Evolutionary conservation across 2,113 vertebrate species (phyloP).

Genomic region (Saguinus midas): DNA sequence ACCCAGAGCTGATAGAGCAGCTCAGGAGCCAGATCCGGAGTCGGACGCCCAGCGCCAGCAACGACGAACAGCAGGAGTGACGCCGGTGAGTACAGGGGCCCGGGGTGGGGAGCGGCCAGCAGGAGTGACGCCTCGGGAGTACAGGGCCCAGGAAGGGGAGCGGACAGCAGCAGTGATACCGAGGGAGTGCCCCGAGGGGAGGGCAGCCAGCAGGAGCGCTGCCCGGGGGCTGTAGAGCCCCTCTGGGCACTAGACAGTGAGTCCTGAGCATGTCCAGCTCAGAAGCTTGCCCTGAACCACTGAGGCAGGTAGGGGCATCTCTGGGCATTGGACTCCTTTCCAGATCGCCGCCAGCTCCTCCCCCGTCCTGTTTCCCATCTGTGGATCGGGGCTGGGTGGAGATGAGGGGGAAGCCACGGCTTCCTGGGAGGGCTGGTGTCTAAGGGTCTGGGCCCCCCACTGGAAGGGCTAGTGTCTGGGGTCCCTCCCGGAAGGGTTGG

Average conservation of each 20-base stretch:
- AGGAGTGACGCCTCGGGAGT: too few species aligned
- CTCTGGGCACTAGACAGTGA: too few species aligned
- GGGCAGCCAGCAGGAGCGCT: too few species aligned
- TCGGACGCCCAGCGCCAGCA: slow-evolving; percentile 92
- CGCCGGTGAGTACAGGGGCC: neutral
- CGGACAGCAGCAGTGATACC: too few species aligned
- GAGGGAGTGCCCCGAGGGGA: too few species aligned
- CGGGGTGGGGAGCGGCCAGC: fast-evolving
- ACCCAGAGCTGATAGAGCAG: slow-evolving; percentile 96
- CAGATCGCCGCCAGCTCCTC: too few species aligned
- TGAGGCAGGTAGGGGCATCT: neutral
- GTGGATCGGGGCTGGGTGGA: neutral
- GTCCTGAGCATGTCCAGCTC: too few species aligned
- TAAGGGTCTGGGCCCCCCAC: too few species aligned
- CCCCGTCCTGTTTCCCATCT: neutral
- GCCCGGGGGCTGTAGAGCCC: too few species aligned
- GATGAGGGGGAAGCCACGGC: too few species aligned
- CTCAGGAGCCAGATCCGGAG: slow-evolving; percentile 94
- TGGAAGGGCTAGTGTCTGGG: too few species aligned
- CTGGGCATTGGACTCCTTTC: too few species aligned
- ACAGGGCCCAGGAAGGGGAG: fast-evolving
- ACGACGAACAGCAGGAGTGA: slow-evolving; percentile 91
- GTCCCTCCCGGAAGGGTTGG: neutral
- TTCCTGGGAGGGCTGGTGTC: neutral
- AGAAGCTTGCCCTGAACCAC: neutral